Evolutionary conservation across 2,888 invertebrate species (phyloP), one percentile per base, ranked within the genome.

Genomic region (Rhorus exstirpatorius): DNA sequence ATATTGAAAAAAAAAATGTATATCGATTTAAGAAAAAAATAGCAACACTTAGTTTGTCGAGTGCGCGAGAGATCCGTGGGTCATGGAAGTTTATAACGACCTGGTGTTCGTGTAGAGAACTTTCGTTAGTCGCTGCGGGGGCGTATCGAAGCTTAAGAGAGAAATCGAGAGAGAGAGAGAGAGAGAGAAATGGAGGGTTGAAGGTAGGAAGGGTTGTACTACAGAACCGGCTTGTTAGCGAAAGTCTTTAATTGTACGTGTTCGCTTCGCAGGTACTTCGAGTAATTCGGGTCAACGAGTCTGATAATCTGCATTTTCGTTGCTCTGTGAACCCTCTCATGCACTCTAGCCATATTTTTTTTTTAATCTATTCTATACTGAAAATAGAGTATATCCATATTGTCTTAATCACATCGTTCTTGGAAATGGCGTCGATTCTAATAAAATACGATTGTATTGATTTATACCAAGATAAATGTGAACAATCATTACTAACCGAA

Each of bases 201-300:
- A 21, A 61, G 14, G 14, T 31, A 53, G 67, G 61, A 79, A 75
- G 75, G 74, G 68, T 70, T 70, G 46, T 24, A 63, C 38, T 38
- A 55, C 24, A 63, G 61, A 60, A 26, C 41, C 26, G 21, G 60
- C 76, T 72, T 77, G 81, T 81, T 81, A 60, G 81, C 61, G 65
- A 77, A 72, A 77, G 65, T 81, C 77, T 81, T 81, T 77, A 81
- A 81, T 77, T 81, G 77, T 72, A 81, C 71, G 76, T 81, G 72
- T 81, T 77, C 76, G 60, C 77, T 81, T 67, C 77, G 67, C 81
- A 72, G 35, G 72, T 81, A 58, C 76, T 71, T 67, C 35, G 63
- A 67, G 51, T 81, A 72, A 81, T 81, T 81, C 72, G 67, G 81
- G 81, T 81, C 81, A 81, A 77, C 77, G 77, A 81, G 77, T 77